phyloP scores from a whole-genome alignment of 2,113 vertebrate genomes.

The Apaloderma vittatum region DNA sequence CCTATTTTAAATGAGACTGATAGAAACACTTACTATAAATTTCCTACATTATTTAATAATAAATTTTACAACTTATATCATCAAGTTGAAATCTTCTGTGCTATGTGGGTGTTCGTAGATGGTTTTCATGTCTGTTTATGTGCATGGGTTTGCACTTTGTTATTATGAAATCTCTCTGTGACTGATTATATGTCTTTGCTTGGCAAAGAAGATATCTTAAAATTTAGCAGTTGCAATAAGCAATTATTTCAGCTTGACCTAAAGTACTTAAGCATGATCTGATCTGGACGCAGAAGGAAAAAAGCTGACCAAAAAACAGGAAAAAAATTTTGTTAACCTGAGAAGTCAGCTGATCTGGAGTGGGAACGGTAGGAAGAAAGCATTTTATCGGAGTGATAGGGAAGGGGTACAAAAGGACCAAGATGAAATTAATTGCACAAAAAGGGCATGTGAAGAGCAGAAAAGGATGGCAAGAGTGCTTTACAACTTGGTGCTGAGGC shows the following conservation, averaged over 20 bases:
- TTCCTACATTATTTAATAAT: background rate
- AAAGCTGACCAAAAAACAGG: background rate
- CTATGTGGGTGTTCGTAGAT: background rate
- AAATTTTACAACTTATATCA: background rate
- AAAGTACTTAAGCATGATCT: background rate
- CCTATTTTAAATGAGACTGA: background rate
- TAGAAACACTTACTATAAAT: background rate
- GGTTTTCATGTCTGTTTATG: background rate
- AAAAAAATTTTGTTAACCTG: background rate
- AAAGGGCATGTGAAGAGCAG: background rate
- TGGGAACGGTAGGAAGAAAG: background rate
- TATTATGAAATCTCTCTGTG: background rate
- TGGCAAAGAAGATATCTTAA: background rate
- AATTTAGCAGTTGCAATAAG: background rate
- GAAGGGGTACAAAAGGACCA: background rate
- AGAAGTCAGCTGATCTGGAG: background rate
- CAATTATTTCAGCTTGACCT: background rate
- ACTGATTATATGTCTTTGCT: background rate
- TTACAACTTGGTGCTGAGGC: background rate
- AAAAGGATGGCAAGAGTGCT: background rate
- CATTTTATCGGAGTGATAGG: background rate
- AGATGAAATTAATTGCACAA: background rate
- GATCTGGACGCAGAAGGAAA: background rate
- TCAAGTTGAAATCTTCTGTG: background rate
- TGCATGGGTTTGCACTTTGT: background rate